Evolutionary conservation across 1,140 invertebrate genomes (phyloP).

Genomic region (Himalopsyche phryganea): DNA sequence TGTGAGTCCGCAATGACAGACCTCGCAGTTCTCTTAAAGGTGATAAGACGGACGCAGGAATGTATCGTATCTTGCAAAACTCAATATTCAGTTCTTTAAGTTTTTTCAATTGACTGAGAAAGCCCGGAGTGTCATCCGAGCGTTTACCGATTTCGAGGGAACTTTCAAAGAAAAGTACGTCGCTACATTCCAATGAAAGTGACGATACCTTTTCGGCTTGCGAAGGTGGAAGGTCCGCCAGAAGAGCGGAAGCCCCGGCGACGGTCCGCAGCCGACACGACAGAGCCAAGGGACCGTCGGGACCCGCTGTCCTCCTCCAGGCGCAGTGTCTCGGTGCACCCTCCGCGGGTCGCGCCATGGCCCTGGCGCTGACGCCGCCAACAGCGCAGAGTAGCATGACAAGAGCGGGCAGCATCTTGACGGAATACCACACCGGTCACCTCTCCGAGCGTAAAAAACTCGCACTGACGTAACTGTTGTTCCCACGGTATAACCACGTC

Average conservation of each 20-base stretch:
- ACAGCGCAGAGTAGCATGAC: constrained; percentile 5
- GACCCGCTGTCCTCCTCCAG: constrained; percentile 56
- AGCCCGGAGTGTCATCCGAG: constrained; percentile 59
- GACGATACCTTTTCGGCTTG: constrained; percentile 67
- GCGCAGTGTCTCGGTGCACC: constrained; percentile 64
- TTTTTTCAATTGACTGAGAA: constrained; percentile 67
- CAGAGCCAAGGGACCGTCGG: constrained; percentile 56
- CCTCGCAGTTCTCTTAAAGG: constrained; percentile 64
- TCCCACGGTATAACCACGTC: constrained; percentile 8
- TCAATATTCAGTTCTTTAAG: constrained; percentile 69
- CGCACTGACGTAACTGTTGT: constrained; percentile 4
- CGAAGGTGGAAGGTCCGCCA: constrained; percentile 65
- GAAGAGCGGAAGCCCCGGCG: constrained; percentile 63
- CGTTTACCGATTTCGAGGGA: constrained; percentile 59
- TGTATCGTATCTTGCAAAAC: constrained; percentile 73
- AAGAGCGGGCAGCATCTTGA: not conserved
- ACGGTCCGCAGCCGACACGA: constrained; percentile 71
- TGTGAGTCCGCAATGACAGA: constrained; percentile 72
- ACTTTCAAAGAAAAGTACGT: constrained; percentile 75
- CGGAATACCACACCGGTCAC: constrained; percentile 2
- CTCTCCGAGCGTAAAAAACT: constrained; percentile 1
- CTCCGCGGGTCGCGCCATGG: constrained; percentile 50
- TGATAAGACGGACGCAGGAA: constrained; percentile 66
- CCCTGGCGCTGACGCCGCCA: constrained; percentile 39
- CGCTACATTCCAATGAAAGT: constrained; percentile 72